Conservation (phyloP, 2,113 vertebrate species). For the Caracal caracal region DNA sequence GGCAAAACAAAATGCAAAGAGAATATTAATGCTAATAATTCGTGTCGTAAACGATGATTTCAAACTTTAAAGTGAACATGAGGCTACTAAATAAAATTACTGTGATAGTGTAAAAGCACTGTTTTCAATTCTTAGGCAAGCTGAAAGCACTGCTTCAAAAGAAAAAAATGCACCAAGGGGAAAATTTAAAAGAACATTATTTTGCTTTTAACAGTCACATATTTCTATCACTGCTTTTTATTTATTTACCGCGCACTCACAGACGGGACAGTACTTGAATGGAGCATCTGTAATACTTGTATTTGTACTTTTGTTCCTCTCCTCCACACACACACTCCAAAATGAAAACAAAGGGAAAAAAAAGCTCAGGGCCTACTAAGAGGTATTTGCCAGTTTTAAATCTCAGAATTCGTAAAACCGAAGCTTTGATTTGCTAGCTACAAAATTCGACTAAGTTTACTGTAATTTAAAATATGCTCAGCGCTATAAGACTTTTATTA, state of each 20-base stretch:
- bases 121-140: not conserved
- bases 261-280: not conserved
- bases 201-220: constrained; percentile 22
- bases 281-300: not conserved
- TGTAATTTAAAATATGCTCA: constrained; percentile 32
- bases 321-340: not conserved
- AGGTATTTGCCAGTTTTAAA: constrained; percentile 27
- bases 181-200: constrained; percentile 28
- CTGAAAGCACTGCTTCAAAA: not conserved
- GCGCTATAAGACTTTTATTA: not conserved
- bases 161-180: not conserved
- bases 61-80: constrained; percentile 26
- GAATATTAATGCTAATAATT: constrained; percentile 18
- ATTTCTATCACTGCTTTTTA: not conserved
- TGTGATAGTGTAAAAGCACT: not conserved
- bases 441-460: not conserved
- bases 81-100: constrained; percentile 46
- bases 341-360: not conserved
- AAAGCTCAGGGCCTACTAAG: not conserved
- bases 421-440: constrained; percentile 49
- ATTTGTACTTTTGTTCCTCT: constrained; percentile 12
- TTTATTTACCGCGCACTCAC: not conserved
- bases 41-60: not conserved
- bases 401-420: constrained; percentile 70
- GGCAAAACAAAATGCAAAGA: not conserved